Base-by-base conservation (phyloP, 2,888 invertebrate genomes). In the Drosophila melanocephala region DNA sequence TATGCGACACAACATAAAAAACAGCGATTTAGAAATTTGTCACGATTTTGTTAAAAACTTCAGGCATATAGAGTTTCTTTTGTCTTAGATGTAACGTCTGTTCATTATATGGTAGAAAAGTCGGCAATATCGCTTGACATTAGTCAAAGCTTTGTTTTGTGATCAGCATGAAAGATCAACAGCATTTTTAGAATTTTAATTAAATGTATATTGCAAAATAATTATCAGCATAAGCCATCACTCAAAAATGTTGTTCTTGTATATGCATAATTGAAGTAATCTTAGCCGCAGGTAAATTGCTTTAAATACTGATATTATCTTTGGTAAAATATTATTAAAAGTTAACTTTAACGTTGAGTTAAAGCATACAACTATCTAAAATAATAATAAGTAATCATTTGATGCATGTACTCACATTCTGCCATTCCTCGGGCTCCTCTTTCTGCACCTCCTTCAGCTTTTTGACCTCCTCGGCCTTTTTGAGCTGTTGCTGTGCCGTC, bases 341-440 rank as follows among this genome's bases (percentile, higher is more conserved):
- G 16, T 26, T 16, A 47, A 9, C 47, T 9, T 26, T 5, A 16
- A 47, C 47, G 26, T 9, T 26, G 16, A 16, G 9, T 47, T 47
- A 47, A 14, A 14, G 47, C 22, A 22, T 14, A 16, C 2, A 47
- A 47, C 14, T 22, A 14, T 16, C 14, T 16, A 2, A 47, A 47
- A 16, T 47, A 47, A 14, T 47, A 5, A 16, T 26, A 47, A 2
- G 5, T 9, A 26, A 26, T 47, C 50, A 28, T 60, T 50, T 42
- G 5, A 30, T 32, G 9, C 47, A 14, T 28, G 28, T 84, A 94
- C 96, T 95, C 94, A 97, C 97, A 95, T 97, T 96, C 94, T 98
- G 98, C 98, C 98, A 98, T 92, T 97, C 97, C 94, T 97, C 97
- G 79, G 97, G 96, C 87, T 97, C 96, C 93, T 97, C 97, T 87